Conservation (phyloP, 2,888 invertebrate species). For the Zhuqinia jingwanae region DNA sequence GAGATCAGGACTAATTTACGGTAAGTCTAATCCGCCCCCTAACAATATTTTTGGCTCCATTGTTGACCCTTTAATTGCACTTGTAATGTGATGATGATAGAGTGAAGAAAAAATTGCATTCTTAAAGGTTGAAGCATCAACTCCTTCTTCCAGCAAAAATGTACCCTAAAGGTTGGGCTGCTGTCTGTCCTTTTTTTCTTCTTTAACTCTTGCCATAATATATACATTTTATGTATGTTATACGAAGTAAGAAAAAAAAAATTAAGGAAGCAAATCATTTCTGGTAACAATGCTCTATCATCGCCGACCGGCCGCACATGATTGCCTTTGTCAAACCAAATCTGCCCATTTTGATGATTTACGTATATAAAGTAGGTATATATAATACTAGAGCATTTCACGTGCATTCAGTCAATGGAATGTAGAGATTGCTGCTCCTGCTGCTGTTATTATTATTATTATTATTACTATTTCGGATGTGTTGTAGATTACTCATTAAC, state of each 20-base stretch:
- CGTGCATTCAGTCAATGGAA: no score
- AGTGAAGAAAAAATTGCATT: conserved; percentile 50
- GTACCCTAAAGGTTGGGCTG: background rate
- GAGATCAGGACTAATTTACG: conserved; percentile 65
- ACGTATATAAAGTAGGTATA: no score
- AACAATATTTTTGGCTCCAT: conserved; percentile 68
- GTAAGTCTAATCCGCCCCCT: conserved; percentile 55
- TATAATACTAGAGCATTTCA: no score
- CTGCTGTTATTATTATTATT: no score
- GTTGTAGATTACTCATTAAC: no score
- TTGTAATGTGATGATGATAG: conserved; percentile 64
- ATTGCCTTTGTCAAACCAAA: conserved; percentile 2
- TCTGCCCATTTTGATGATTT: conserved; percentile 4
- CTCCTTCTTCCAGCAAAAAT: background rate
- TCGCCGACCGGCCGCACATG: background rate
- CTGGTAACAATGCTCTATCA: background rate
- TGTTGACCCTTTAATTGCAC: conserved; percentile 68
- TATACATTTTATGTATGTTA: no score
- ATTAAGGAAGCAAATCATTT: conserved; percentile 44
- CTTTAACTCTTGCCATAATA: no score
- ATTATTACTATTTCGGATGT: no score
- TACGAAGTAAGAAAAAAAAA: background rate
- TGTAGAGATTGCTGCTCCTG: no score
- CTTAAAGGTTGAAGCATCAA: background rate
- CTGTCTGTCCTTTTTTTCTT: background rate